These are phyloP conservation scores for Camptogramma bilineatum DNA, from an alignment of 2,888 invertebrate genomes.

Conservation along the genomic window DNA sequence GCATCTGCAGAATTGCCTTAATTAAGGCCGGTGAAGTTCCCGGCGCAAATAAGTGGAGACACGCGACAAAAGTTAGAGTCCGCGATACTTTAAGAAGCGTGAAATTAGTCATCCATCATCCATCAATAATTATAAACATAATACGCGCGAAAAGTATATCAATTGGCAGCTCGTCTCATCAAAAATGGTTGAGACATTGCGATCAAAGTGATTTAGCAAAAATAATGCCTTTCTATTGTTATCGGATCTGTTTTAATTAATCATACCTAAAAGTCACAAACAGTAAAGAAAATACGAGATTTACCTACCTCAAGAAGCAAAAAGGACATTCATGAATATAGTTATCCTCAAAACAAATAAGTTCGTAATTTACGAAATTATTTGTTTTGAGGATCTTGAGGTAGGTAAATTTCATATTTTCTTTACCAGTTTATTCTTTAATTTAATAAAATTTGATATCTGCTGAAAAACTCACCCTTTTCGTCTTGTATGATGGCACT, in stretches of 20 bases:
- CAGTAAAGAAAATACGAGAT: neutral
- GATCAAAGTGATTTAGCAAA: no score
- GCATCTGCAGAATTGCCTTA: neutral
- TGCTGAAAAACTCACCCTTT: constrained; percentile 12
- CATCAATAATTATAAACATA: neutral
- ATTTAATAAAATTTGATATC: no score
- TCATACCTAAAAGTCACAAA: no score
- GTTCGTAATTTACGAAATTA: neutral
- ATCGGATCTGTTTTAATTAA: no score
- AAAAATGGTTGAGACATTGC: no score
- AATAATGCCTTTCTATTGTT: no score
- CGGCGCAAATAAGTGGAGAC: constrained; percentile 9
- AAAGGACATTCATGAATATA: neutral
- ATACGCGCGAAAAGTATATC: neutral
- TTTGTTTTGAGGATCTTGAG: constrained; percentile 7
- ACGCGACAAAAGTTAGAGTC: neutral
- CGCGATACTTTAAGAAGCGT: neutral
- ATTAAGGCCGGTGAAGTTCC: constrained; percentile 9
- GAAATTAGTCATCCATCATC: neutral
- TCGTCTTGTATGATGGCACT: neutral
- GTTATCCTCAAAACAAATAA: constrained; percentile 13
- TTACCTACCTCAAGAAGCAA: neutral
- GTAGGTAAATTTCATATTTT: neutral
- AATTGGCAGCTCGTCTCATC: neutral
- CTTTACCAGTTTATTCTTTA: no score